phyloP scores from a whole-genome alignment of 1,140 invertebrate species.

The Drosophila hydei region DNA sequence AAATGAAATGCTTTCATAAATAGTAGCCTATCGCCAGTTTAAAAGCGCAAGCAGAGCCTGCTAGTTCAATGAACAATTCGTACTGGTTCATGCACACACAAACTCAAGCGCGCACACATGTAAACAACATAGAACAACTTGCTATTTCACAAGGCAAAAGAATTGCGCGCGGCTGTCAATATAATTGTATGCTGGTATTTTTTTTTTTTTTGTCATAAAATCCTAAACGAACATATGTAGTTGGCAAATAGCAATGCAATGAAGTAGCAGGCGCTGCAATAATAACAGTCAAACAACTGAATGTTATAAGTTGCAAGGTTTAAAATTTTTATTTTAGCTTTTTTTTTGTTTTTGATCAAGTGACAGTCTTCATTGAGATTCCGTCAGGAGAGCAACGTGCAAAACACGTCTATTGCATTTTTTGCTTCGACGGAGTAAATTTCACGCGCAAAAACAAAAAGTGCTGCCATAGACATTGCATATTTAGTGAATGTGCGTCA shows the following conservation, averaged over 20 bases:
- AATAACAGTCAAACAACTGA: constrained; percentile 19
- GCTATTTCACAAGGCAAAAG: constrained; percentile 20
- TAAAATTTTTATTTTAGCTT: background rate
- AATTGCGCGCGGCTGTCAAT: constrained; percentile 32
- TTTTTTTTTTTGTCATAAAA: constrained; percentile 21
- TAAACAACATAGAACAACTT: constrained; percentile 13
- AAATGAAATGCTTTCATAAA: background rate
- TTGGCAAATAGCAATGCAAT: constrained; percentile 17
- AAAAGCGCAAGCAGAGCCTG: background rate
- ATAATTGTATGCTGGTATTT: constrained; percentile 39
- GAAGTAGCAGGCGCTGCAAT: constrained; percentile 22
- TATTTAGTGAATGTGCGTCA: background rate
- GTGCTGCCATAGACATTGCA: constrained; percentile 8
- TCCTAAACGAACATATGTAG: constrained; percentile 36
- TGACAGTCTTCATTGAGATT: constrained; percentile 29
- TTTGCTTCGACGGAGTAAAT: constrained; percentile 17
- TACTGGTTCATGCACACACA: constrained; percentile 1
- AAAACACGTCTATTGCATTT: constrained; percentile 27
- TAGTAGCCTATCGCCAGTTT: background rate
- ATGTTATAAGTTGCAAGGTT: constrained; percentile 10
- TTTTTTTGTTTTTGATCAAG: constrained; percentile 23
- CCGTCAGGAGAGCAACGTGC: constrained; percentile 28
- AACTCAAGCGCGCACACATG: background rate
- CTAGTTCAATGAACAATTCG: constrained; percentile 6
- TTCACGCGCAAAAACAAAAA: constrained; percentile 44